Percentiles rank a stretch among this genome's conserved stretches.
These are phyloP conservation scores for Pristionchus exspectatus DNA, from an alignment of 2,888 invertebrate species.

Conservation along the genomic window DNA sequence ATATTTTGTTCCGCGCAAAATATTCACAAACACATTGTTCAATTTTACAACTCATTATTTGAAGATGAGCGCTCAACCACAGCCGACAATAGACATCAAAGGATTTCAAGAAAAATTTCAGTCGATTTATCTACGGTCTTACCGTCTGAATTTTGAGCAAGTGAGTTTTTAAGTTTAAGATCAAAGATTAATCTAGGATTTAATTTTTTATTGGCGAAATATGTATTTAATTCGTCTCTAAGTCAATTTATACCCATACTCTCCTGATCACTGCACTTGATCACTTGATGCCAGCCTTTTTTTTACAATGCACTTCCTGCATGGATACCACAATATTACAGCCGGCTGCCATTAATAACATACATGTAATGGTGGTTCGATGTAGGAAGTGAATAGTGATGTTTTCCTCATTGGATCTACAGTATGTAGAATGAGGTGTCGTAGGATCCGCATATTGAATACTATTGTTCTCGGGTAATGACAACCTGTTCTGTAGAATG, in stretches of 20 bases:
- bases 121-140: conserved; percentile 47
- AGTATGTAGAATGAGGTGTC: neutral
- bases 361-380: too few relatives aligned
- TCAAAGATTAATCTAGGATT: too few relatives aligned
- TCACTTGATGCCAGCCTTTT: neutral
- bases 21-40: neutral
- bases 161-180: neutral
- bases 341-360: too few relatives aligned
- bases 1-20: neutral
- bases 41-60: neutral
- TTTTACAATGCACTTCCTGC: too few relatives aligned
- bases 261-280: neutral
- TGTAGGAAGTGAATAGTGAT: too few relatives aligned
- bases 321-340: too few relatives aligned
- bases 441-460: too few relatives aligned
- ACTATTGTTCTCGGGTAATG: too few relatives aligned
- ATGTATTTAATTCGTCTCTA: too few relatives aligned
- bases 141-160: conserved; percentile 48
- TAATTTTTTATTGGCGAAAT: too few relatives aligned
- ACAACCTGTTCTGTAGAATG: neutral
- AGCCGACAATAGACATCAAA: conserved; percentile 21
- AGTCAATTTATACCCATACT: too few relatives aligned
- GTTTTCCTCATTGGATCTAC: neutral
- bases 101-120: conserved; percentile 44
- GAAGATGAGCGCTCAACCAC: neutral